These are phyloP conservation scores for Malurus melanocephalus DNA, from an alignment of 2,113 vertebrate species.

Conservation along the genomic window DNA sequence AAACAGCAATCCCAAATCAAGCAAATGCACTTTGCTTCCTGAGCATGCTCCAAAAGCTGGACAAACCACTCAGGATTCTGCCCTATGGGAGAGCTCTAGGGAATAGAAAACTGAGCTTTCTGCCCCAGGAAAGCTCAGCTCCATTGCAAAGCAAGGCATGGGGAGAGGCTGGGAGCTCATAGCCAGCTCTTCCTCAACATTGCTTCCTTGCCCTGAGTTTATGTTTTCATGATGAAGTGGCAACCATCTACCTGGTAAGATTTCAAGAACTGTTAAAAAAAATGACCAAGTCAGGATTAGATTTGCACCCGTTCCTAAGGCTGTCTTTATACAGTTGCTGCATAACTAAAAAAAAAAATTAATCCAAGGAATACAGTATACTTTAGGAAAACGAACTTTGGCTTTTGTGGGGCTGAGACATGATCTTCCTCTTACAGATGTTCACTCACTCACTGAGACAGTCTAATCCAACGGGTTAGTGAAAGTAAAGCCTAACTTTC, in stretches of 20 bases:
- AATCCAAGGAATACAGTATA: neutral
- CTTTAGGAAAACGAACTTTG: neutral
- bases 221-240: neutral
- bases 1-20: neutral
- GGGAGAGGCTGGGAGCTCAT: neutral
- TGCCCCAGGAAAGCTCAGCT: neutral
- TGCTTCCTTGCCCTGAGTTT: neutral
- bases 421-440: neutral
- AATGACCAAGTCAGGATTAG: neutral
- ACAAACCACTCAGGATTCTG: neutral
- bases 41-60: neutral
- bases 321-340: neutral
- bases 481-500: neutral
- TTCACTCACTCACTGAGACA: neutral
- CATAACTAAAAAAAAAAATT: neutral
- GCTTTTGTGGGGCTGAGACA: neutral
- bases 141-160: neutral
- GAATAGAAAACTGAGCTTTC: neutral
- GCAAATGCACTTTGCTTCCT: neutral
- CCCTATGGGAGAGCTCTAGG: neutral
- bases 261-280: neutral
- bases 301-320: neutral
- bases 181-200: neutral
- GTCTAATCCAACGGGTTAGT: neutral
- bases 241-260: neutral